These are phyloP conservation scores for Enteromius viviparus DNA, from an alignment of 2,797 vertebrate genomes.

Conservation along the genomic window DNA sequence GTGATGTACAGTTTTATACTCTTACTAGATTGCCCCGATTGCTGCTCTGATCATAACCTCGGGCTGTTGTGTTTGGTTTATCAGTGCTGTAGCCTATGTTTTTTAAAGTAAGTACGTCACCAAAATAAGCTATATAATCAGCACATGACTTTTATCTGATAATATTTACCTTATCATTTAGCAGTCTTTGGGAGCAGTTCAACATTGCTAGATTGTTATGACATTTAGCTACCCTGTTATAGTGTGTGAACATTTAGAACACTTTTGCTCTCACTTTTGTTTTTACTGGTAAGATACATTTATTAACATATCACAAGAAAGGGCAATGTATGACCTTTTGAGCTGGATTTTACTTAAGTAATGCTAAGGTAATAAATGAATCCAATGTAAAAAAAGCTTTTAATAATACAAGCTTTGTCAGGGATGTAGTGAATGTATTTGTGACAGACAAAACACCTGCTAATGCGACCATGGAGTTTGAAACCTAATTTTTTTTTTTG, in stretches of 20 bases:
- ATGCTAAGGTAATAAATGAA: background rate
- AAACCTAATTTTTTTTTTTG: background rate
- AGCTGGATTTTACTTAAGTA: background rate
- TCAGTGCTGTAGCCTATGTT: background rate
- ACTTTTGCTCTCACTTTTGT: background rate
- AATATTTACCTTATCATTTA: slow-evolving; percentile 32
- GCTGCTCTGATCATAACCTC: slow-evolving; percentile 8
- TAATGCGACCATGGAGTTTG: background rate
- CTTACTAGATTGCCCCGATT: background rate
- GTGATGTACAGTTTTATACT: background rate
- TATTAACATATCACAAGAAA: background rate
- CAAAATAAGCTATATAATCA: slow-evolving; percentile 39
- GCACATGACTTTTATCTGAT: slow-evolving; percentile 31
- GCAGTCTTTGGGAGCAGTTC: slow-evolving; percentile 41
- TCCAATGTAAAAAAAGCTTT: background rate
- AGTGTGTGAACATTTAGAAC: slow-evolving; percentile 35
- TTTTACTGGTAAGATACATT: slow-evolving; percentile 6
- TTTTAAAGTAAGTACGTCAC: slow-evolving; percentile 32
- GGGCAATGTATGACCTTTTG: background rate
- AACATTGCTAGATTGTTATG: slow-evolving; percentile 47
- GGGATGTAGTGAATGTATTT: background rate
- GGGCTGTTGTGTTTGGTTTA: background rate
- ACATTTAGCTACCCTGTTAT: slow-evolving; percentile 51
- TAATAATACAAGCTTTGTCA: background rate
- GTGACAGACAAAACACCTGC: background rate